Evolutionary conservation across 2,888 invertebrate genomes (phyloP), one percentile per base, ranked within the genome.

Genomic region (Byasa hedistus): DNA sequence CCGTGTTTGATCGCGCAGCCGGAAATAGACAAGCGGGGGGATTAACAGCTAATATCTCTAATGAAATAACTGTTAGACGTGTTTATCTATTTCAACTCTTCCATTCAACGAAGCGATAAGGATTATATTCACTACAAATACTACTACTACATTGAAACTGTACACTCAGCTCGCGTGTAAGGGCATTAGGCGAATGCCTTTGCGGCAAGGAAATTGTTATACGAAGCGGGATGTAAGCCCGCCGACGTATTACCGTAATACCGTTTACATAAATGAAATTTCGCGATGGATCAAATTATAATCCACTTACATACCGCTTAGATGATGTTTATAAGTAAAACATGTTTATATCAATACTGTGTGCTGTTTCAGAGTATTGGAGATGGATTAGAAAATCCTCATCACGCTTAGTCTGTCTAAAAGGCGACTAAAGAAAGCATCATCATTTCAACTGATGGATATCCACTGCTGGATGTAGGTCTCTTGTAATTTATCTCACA

Each of bases 1-100:
- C 58, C 55, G 57, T 63, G 78, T 79, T 79, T 80, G 79, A 83
- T 81, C 81, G 63, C 54, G 63, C 57, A 55, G 68, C 57, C 68
- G 70, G 70, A 70, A 70, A 69, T 60, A 32, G 64, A 69, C 57
- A 36, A 68, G 58, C 63, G 64, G 27, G 52, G 48, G 58, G 52
- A 52, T 57, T 65, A 22, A 55, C 67, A 61, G 52, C 24, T 65
- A 61, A 65, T 65, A 61, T 66, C 57, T 66, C 65, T 55, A 64
- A 65, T 69, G 66, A 63, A 68, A 69, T 68, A 67, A 22, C 62
- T 36, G 36, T 36, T 1, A 5, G 12, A 12, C 12, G 12, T 12
- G 12, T 12, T 7, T 36, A 36, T 36, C 12, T 39, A 39, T 15
- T 39, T 39, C 12, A 39, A 39, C 15, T 12, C 39, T 39, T 39